These are phyloP conservation scores for Larimichthys crocea DNA, from an alignment of 2,113 vertebrate genomes.

Conservation along the genomic window DNA sequence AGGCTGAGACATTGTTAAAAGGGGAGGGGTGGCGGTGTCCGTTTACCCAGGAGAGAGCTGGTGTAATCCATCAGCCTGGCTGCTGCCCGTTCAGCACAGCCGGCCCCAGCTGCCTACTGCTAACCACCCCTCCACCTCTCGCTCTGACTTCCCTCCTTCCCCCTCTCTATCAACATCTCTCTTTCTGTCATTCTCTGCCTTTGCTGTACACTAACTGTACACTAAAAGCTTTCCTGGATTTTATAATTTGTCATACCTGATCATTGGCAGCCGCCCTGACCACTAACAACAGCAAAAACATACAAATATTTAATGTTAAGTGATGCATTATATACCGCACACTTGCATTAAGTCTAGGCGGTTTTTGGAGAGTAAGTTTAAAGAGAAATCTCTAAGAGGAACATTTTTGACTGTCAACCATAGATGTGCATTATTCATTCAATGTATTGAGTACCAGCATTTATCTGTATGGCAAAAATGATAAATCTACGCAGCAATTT, in stretches of 20 bases:
- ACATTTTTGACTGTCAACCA: background rate
- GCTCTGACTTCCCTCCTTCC: background rate
- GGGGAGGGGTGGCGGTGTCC: slow-evolving; percentile 77
- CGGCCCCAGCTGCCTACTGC: slow-evolving; percentile 67
- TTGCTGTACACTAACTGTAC: slow-evolving; percentile 6
- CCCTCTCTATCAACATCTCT: slow-evolving; percentile 46
- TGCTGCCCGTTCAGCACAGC: slow-evolving; percentile 76
- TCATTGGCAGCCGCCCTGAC: slow-evolving; percentile 38
- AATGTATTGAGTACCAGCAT: too few relatives aligned
- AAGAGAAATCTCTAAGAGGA: background rate
- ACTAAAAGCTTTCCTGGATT: slow-evolving; percentile 47
- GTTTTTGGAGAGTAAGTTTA: background rate
- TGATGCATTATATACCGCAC: slow-evolving; percentile 36
- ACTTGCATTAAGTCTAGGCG: background rate
- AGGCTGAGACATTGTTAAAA: slow-evolving; percentile 78
- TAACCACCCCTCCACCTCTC: slow-evolving; percentile 57
- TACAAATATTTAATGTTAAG: slow-evolving; percentile 48
- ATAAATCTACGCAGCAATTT: too few relatives aligned
- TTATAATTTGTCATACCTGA: slow-evolving; percentile 47
- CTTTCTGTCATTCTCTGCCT: slow-evolving; percentile 35
- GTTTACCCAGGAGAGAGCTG: slow-evolving; percentile 82
- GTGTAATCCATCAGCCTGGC: slow-evolving; percentile 82
- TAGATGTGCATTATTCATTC: too few relatives aligned
- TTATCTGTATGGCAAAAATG: too few relatives aligned
- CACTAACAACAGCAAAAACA: slow-evolving; percentile 25